Evolutionary conservation across 2,888 invertebrate genomes (phyloP).

Genomic region (Macaria liturata): DNA sequence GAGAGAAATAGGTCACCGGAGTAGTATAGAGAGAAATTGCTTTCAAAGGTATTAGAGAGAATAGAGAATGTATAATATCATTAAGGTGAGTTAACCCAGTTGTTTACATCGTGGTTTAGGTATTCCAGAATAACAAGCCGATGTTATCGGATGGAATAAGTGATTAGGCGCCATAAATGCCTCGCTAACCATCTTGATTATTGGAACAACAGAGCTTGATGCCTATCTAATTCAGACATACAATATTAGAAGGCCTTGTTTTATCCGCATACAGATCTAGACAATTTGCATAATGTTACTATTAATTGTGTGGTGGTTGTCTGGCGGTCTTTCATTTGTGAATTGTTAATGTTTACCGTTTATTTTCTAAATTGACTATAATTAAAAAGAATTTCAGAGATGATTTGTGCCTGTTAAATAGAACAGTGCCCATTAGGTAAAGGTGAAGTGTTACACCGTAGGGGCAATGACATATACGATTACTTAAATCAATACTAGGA

Average conservation of each 20-base stretch:
- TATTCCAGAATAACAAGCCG: conserved; percentile 5
- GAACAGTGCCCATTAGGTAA: too few relatives aligned
- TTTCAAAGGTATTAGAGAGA: conserved; percentile 8
- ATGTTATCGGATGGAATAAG: conserved; percentile 15
- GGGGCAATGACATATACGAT: too few relatives aligned
- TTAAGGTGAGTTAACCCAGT: conserved; percentile 8
- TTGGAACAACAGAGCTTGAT: conserved; percentile 15
- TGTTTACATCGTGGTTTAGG: conserved; percentile 8
- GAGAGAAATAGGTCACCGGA: neutral
- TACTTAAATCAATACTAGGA: too few relatives aligned
- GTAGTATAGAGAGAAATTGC: neutral
- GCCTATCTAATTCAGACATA: conserved; percentile 17
- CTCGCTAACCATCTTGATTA: conserved; percentile 15
- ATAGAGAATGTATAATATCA: conserved; percentile 2
- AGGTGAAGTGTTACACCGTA: too few relatives aligned
- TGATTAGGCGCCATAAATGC: conserved; percentile 10
- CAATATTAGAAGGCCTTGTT: neutral
- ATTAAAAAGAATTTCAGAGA: too few relatives aligned
- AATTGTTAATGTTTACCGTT: too few relatives aligned
- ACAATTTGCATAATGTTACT: conserved; percentile 6
- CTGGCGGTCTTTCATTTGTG: too few relatives aligned
- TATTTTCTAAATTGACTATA: too few relatives aligned
- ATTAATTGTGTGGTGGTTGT: too few relatives aligned
- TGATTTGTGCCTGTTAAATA: too few relatives aligned
- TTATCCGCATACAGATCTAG: conserved; percentile 3